Base-by-base conservation (phyloP, 2,797 vertebrate genomes). In the Falco concolor region DNA sequence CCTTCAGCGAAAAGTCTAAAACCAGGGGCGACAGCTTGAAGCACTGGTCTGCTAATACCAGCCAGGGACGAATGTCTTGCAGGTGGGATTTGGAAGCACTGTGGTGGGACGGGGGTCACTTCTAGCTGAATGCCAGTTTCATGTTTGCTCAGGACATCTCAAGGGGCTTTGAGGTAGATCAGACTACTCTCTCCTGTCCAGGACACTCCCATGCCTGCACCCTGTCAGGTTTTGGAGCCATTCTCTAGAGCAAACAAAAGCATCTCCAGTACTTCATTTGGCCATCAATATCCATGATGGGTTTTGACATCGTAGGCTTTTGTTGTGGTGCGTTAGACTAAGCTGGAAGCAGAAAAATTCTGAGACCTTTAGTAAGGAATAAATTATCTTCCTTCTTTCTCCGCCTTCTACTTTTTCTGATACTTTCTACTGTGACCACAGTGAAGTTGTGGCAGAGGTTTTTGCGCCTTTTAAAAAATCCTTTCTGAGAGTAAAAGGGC, bases 1-100 rank as follows among this genome's bases (percentile, higher is more conserved):
- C 96, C 96, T 98, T 96, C 95, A 97, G 97, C 82, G 44, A 95
- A 95, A 97, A 96, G 95, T 94, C 97, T 97, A 96, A 97, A 98
- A 96, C 75, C 90, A 95, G 75, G 84, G 91, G 84, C 36, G 50
- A 93, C 81, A 88, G 68, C 90, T 96, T 94, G 93, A 97, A 94
- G 91, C 72, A 61, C 80, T 80, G 67, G 85, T 72, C 84, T 86
- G 87, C 86, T 88, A 87, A 82, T 47, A 84, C 42, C 81, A 89
- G 75, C 75, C 64, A 89, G 69, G 27, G 32, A 69, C 0, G 2
- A 70, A 24, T 49, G n/a, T 82, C 80, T 87, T 85, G 59, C 18
- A 69, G 73, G 84, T 79, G 83, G 65, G 89, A 72, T 78, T 64
- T 12, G 10, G 80, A 69, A 87, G n/a, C 2, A 16, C 42, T 74